Conservation (phyloP, 2,797 vertebrate genomes). For the Pangasius djambal region DNA sequence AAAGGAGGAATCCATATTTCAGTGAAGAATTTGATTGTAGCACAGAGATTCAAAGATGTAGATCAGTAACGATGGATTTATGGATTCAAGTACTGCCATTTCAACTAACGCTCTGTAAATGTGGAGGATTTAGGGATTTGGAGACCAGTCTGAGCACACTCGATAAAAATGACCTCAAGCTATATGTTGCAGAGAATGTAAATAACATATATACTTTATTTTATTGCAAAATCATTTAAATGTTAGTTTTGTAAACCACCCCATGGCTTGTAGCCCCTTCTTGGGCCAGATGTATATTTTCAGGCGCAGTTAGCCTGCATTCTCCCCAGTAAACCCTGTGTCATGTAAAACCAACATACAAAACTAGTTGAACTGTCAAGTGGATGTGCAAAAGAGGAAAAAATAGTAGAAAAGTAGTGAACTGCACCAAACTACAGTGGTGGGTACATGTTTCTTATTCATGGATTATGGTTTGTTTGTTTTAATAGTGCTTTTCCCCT, state of each 20-base stretch:
- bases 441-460: not conserved
- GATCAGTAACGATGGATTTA: not conserved
- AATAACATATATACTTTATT: not conserved
- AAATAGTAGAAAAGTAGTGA: not conserved
- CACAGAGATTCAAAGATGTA: not conserved
- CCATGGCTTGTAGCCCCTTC: not conserved
- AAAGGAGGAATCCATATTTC: not conserved
- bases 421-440: not conserved
- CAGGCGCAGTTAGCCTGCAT: not conserved
- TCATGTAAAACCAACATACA: not conserved
- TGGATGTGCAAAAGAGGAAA: not conserved
- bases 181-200: not conserved
- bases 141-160: not conserved
- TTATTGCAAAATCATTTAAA: not conserved
- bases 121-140: not conserved
- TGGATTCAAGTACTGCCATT: not conserved
- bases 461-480: not conserved
- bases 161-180: not conserved
- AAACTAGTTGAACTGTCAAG: not conserved
- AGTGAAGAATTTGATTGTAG: not conserved
- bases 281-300: not conserved
- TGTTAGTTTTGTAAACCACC: not conserved
- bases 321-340: not conserved
- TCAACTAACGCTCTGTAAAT: not conserved
- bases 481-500: not conserved